A percentile compares a stretch with the other conserved stretches of the same genome.
Evolutionary conservation across 2,888 invertebrate genomes (phyloP).

Genomic region (Apantesis nais): DNA sequence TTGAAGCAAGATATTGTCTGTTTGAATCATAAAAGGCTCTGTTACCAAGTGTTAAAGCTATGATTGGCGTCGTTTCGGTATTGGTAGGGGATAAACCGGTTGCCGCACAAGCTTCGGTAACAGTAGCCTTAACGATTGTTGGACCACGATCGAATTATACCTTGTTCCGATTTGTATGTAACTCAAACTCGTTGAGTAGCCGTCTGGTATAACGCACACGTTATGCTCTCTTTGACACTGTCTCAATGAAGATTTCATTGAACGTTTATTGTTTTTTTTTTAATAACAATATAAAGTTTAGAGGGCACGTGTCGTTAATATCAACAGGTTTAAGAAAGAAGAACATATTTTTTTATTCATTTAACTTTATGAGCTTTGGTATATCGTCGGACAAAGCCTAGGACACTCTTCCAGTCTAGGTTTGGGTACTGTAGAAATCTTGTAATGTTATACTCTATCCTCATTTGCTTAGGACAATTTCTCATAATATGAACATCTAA

Average conservation of each 20-base stretch:
- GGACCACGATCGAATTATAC: conserved; percentile 72
- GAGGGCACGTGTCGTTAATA: not conserved
- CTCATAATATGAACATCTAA: not conserved
- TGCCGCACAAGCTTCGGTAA: conserved; percentile 63
- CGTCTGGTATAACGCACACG: conserved; percentile 22
- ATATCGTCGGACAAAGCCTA: no score
- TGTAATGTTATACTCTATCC: not conserved
- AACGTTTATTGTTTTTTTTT: not conserved
- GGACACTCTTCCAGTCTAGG: no score
- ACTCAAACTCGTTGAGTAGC: conserved; percentile 30
- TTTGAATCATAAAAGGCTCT: conserved; percentile 44
- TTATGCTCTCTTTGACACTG: conserved; percentile 11
- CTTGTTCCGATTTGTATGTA: conserved; percentile 63
- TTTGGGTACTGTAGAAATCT: no score
- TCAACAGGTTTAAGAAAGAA: not conserved
- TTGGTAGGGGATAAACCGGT: conserved; percentile 75
- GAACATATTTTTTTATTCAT: not conserved
- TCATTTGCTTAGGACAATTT: not conserved
- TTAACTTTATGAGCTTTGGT: no score
- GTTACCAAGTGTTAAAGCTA: conserved; percentile 62
- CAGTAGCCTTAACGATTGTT: conserved; percentile 81
- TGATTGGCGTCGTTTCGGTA: conserved; percentile 71
- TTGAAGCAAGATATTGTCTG: conserved; percentile 28
- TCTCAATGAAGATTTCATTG: conserved; percentile 12
- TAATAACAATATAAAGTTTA: not conserved